A percentile compares a stretch with the other conserved stretches of the same genome.
These are phyloP conservation scores for Coendou prehensilis DNA, from an alignment of 2,797 vertebrate species.

Conservation along the genomic window DNA sequence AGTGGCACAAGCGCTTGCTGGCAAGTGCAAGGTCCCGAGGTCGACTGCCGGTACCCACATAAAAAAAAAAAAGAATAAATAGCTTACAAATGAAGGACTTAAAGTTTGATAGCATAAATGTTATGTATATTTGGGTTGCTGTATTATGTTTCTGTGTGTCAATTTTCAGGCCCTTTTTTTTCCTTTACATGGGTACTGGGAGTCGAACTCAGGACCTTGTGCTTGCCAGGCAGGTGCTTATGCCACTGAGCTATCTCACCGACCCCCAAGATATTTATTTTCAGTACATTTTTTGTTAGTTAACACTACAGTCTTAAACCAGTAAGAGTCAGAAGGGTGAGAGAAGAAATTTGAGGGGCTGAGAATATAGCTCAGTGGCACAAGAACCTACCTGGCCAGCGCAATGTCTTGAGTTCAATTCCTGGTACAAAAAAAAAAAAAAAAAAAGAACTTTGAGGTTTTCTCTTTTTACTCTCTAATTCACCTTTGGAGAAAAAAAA, in stretches of 20 bases:
- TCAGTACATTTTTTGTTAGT: neutral
- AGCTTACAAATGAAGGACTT: neutral
- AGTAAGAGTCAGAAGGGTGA: neutral
- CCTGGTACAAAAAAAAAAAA: too few species aligned
- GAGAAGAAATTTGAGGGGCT: neutral
- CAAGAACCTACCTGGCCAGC: too few species aligned
- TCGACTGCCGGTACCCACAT: too few species aligned
- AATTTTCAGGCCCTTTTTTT: neutral
- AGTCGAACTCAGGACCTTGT: too few species aligned
- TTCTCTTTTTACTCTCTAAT: neutral
- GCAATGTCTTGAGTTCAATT: too few species aligned
- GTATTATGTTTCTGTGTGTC: neutral
- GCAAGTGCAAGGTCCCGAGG: too few species aligned
- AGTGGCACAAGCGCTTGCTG: too few species aligned
- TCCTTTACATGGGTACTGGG: too few species aligned
- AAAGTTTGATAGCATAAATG: neutral
- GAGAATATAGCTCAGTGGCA: too few species aligned
- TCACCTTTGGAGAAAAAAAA: neutral
- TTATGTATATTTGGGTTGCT: neutral
- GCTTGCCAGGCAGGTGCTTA: too few species aligned
- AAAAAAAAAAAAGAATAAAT: neutral
- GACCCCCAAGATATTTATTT: neutral
- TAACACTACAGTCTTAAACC: neutral
- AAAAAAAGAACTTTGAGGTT: neutral
- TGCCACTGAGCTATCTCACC: too few species aligned